Evolutionary conservation across 2,113 vertebrate genomes (phyloP).

Genomic region (Psophia crepitans): DNA sequence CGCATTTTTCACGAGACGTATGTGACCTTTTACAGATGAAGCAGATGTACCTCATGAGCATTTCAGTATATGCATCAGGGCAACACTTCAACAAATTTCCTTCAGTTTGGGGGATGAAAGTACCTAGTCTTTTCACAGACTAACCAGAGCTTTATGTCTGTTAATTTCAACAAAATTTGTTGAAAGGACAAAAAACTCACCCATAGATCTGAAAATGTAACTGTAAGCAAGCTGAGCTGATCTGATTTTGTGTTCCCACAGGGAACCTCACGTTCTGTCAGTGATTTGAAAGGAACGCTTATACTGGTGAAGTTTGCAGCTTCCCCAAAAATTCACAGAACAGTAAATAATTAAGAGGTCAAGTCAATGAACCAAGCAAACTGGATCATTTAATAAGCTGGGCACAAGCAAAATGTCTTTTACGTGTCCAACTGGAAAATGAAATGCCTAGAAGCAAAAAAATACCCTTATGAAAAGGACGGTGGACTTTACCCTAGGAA

Average conservation of each 20-base stretch:
- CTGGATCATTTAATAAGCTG: neutral
- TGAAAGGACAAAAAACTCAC: neutral
- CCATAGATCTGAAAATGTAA: neutral
- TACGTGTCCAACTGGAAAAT: neutral
- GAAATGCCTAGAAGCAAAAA: neutral
- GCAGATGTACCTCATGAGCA: neutral
- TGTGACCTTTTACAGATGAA: neutral
- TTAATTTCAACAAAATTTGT: neutral
- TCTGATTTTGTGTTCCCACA: neutral
- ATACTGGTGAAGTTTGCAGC: neutral
- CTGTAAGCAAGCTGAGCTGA: neutral
- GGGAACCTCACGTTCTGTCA: neutral
- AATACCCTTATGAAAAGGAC: neutral
- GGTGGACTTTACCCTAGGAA: neutral
- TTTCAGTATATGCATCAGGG: neutral
- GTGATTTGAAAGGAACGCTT: neutral
- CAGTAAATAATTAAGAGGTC: neutral
- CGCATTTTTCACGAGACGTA: accelerated
- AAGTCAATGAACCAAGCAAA: neutral
- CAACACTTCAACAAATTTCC: neutral
- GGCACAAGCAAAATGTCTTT: neutral
- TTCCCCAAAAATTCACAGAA: neutral
- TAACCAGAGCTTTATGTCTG: neutral
- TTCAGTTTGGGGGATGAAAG: neutral
- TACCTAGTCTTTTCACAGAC: neutral